Evolutionary conservation across 2,113 vertebrate genomes (phyloP), one percentile per base, ranked within the genome.

Genomic region (Polypterus bichir): DNA sequence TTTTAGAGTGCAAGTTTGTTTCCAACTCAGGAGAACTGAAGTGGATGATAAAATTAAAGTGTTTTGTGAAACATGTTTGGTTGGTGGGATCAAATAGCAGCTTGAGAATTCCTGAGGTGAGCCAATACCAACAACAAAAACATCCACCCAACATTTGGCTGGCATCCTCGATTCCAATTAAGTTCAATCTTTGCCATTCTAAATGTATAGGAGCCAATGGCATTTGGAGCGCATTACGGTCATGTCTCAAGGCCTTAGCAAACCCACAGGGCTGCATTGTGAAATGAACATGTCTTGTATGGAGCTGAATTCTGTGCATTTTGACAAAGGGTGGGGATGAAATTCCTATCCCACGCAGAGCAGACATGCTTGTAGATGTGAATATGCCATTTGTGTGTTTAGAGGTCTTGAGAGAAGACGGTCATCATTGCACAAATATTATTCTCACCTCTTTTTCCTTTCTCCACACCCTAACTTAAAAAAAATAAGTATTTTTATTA

Each of bases 401-500:
- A 57, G 27, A 6, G 3, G 56, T 9, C 46, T 45, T 44, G 4
- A 6, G 11, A 44, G 56, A 57, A 9, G 46, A 27, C 7, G 27
- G 56, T 27, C 56, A 57, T 57, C 56, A 44, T 45, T 2, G 56
- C 56, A 57, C 5, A 57, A 57, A 57, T 45, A 57, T 57, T 57
- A 45, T 5, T 5, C 56, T 57, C 46, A 6, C 56, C 56, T 57
- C 5, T 45, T 7, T 57, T 57, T 57, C 9, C 56, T 57, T 57
- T 57, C 56, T 57, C 56, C 56, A 27, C 56, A 45, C 56, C 56
- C 56, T 57, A 57, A 57, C 3, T 4, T 57, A n/a, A 45, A 11
- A 27, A 27, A 27, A 27, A 27, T 27, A 27, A 27, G 27, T 27
- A 27, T 27, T 27, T 27, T 27, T 27, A 27, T 27, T 27, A 27